A percentile compares a stretch with the other conserved stretches of the same genome.
phyloP scores from a whole-genome alignment of 2,113 vertebrate genomes.

The Isichthys henryi region DNA sequence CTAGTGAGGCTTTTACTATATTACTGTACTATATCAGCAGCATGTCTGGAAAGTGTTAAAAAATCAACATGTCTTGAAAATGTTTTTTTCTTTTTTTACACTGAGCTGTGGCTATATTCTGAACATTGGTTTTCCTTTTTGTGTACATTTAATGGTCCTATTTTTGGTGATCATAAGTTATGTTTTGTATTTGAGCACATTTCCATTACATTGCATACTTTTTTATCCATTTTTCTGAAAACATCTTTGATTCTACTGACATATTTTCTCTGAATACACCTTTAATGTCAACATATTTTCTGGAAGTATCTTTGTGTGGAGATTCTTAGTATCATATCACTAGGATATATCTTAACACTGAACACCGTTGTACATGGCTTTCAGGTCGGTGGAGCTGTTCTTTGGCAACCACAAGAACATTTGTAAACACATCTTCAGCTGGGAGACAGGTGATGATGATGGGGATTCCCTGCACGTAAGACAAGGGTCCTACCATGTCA shows the following conservation, averaged over 20 bases:
- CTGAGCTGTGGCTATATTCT: no score
- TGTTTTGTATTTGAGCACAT: neutral
- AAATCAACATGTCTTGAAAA: no score
- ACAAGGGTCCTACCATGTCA: conserved; percentile 67
- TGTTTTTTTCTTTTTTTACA: no score
- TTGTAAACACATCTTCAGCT: conserved; percentile 68
- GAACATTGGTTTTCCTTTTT: no score
- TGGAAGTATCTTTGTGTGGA: neutral
- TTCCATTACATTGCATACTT: neutral
- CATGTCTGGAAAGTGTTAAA: neutral
- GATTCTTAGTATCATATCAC: neutral
- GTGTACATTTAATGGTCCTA: neutral
- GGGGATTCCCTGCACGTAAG: conserved; percentile 71
- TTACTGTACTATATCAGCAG: no score
- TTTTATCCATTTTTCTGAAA: neutral
- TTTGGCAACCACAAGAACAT: conserved; percentile 70
- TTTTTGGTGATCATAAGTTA: neutral
- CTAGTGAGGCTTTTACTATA: conserved; percentile 57
- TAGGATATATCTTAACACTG: neutral
- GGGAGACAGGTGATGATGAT: conserved; percentile 65
- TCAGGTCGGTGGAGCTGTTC: conserved; percentile 81
- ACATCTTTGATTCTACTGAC: no score
- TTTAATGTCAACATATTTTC: neutral
- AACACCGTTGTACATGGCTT: neutral
- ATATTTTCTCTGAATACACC: neutral